Percentiles rank a stretch among this genome's conserved stretches.
phyloP scores from a whole-genome alignment of 2,888 invertebrate genomes.

The Rapana venosa region DNA sequence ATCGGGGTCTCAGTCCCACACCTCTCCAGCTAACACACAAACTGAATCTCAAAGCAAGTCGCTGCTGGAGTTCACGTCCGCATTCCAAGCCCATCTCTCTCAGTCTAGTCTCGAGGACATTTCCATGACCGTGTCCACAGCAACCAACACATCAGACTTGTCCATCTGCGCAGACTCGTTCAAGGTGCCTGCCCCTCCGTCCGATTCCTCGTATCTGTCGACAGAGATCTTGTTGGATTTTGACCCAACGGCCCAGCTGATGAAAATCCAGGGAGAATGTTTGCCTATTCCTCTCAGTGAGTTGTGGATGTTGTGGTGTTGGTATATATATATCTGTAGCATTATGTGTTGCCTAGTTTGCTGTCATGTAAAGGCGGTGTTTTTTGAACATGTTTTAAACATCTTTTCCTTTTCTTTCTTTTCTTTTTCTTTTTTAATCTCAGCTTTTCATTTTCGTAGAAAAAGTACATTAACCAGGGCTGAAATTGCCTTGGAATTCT shows the following conservation, averaged over 20 bases:
- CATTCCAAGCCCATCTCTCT: slow-evolving; percentile 39
- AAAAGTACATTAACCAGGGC: too few relatives aligned
- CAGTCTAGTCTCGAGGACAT: slow-evolving; percentile 37
- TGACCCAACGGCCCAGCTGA: slow-evolving; percentile 59
- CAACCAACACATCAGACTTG: slow-evolving; percentile 29
- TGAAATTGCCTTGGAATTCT: too few relatives aligned
- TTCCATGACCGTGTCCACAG: slow-evolving; percentile 36
- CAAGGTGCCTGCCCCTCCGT: slow-evolving; percentile 52
- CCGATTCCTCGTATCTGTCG: slow-evolving; percentile 18
- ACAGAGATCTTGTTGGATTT: slow-evolving; percentile 8
- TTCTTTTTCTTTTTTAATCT: too few relatives aligned
- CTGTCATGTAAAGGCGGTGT: too few relatives aligned
- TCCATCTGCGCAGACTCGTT: slow-evolving; percentile 46
- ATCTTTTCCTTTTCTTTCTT: too few relatives aligned
- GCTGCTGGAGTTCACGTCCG: slow-evolving; percentile 26
- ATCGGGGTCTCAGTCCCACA: slow-evolving; percentile 20
- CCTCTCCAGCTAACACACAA: slow-evolving; percentile 31
- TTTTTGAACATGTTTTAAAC: too few relatives aligned
- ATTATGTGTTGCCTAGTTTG: too few relatives aligned
- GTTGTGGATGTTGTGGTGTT: slow-evolving; percentile 22
- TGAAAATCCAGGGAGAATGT: slow-evolving; percentile 63
- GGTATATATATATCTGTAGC: too few relatives aligned
- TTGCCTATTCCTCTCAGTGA: slow-evolving; percentile 85
- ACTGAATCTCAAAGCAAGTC: slow-evolving; percentile 36
- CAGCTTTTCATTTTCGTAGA: too few relatives aligned